A percentile compares a stretch with the other conserved stretches of the same genome.
Conservation (phyloP, 64 coral and sea anemone species). For the Actinia equina region DNA sequence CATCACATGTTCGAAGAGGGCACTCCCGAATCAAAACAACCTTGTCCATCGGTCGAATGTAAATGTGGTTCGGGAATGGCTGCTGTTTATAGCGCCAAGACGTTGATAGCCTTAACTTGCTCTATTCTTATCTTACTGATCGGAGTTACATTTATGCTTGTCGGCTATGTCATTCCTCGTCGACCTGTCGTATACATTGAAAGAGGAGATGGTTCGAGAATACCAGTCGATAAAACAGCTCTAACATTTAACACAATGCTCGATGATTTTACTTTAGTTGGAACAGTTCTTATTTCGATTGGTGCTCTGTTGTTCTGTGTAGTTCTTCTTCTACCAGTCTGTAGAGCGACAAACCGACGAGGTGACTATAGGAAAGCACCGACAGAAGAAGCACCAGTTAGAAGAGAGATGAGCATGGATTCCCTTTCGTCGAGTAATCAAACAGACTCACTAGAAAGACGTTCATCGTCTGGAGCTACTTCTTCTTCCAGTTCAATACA, state of each 20-base stretch:
- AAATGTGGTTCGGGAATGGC: conserved; percentile 84
- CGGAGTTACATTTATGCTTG: conserved; percentile 92
- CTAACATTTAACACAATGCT: conserved; percentile 82
- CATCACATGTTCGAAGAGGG: conserved; percentile 89
- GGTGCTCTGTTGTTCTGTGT: conserved; percentile 78
- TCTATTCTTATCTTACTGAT: conserved; percentile 69
- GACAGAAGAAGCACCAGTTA: conserved; percentile 41
- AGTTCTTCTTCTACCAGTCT: conserved; percentile 75
- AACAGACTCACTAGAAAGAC: neutral
- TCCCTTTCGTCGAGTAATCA: conserved; percentile 6
- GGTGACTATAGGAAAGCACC: conserved; percentile 80
- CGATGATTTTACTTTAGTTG: conserved; percentile 87
- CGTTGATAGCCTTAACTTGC: conserved; percentile 56
- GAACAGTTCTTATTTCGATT: conserved; percentile 75
- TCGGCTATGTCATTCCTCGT: conserved; percentile 79
- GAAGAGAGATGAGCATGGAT: neutral
- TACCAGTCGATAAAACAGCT: conserved; percentile 55
- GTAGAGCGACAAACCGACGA: conserved; percentile 51
- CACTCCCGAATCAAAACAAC: conserved; percentile 56
- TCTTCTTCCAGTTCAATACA: conserved; percentile 48
- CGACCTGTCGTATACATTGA: conserved; percentile 78
- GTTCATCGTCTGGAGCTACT: neutral
- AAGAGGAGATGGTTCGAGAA: conserved; percentile 70
- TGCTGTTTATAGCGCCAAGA: conserved; percentile 81
- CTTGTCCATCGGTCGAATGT: conserved; percentile 64